Evolutionary conservation across 2,113 vertebrate species (phyloP).

Genomic region (Dinomys branickii): DNA sequence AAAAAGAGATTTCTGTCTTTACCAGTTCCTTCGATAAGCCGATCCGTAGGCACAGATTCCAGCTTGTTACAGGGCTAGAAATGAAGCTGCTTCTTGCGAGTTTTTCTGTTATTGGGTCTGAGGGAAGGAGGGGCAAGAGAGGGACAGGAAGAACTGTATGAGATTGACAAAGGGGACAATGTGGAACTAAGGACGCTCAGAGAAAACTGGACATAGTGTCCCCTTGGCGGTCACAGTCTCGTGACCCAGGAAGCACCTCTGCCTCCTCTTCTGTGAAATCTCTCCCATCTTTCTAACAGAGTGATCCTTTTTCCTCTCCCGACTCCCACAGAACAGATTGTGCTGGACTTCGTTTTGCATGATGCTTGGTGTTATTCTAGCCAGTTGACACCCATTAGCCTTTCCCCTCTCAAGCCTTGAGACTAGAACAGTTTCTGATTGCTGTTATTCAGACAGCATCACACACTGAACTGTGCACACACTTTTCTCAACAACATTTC

Average conservation of each 20-base stretch:
- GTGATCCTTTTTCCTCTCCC: not conserved
- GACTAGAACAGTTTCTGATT: not conserved
- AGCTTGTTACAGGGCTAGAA: not conserved
- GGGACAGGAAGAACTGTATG: not conserved
- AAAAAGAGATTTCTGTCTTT: slow-evolving; percentile 26
- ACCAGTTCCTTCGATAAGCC: slow-evolving; percentile 45
- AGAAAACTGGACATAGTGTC: not conserved
- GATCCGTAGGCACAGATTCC: not conserved
- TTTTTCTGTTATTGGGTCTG: slow-evolving; percentile 9
- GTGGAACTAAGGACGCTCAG: not conserved
- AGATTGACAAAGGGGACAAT: not conserved
- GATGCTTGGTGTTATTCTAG: not conserved
- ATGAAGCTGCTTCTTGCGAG: not conserved
- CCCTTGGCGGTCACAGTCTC: not conserved
- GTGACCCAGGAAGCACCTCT: not conserved
- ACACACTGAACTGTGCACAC: not conserved
- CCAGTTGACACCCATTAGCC: not conserved
- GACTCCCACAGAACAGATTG: not conserved
- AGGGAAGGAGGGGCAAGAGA: slow-evolving; percentile 26
- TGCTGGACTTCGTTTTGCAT: not conserved
- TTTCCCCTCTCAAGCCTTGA: not conserved
- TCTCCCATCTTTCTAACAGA: not conserved
- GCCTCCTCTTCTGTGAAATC: not conserved
- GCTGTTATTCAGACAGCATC: not conserved
- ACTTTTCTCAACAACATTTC: not conserved